phyloP scores from a whole-genome alignment of 2,797 vertebrate genomes.

The Pelobates cultripes region DNA sequence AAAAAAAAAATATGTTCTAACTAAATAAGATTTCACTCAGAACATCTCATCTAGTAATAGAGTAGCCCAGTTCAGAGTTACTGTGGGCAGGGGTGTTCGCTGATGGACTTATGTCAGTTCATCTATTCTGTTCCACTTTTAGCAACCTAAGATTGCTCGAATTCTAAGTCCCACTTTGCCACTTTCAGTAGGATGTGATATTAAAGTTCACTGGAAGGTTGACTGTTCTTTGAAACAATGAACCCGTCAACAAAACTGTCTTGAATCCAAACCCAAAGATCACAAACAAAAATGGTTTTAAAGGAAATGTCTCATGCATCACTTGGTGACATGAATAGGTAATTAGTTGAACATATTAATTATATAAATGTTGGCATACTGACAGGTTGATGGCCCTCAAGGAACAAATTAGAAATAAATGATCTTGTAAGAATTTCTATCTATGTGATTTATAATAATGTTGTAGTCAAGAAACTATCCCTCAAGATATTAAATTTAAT shows the following conservation, averaged over 20 bases:
- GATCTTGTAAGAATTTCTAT: too few relatives aligned
- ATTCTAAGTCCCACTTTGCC: slow-evolving; percentile 18
- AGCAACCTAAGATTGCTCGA: slow-evolving; percentile 5
- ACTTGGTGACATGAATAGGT: too few relatives aligned
- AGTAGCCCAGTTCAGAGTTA: slow-evolving; percentile 17
- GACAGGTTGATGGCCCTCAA: too few relatives aligned
- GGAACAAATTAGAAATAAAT: too few relatives aligned
- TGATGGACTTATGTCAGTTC: slow-evolving; percentile 37
- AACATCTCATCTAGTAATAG: slow-evolving; percentile 1
- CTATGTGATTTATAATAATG: too few relatives aligned
- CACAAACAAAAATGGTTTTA: background rate
- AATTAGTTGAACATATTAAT: too few relatives aligned
- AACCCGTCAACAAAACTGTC: slow-evolving; percentile 11
- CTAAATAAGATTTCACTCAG: slow-evolving; percentile 6
- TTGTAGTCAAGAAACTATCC: too few relatives aligned
- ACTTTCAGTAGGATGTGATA: slow-evolving; percentile 27
- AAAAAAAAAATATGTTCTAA: slow-evolving; percentile 12
- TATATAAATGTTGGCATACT: too few relatives aligned
- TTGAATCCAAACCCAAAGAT: background rate
- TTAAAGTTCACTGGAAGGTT: slow-evolving; percentile 45
- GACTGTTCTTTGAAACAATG: slow-evolving; percentile 29
- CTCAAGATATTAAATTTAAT: too few relatives aligned
- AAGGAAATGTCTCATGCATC: too few relatives aligned
- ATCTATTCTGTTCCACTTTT: slow-evolving; percentile 19
- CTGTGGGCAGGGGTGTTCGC: background rate